These are phyloP conservation scores for Drosophila pandora DNA, from an alignment of 1,140 invertebrate genomes.

Conservation along the genomic window DNA sequence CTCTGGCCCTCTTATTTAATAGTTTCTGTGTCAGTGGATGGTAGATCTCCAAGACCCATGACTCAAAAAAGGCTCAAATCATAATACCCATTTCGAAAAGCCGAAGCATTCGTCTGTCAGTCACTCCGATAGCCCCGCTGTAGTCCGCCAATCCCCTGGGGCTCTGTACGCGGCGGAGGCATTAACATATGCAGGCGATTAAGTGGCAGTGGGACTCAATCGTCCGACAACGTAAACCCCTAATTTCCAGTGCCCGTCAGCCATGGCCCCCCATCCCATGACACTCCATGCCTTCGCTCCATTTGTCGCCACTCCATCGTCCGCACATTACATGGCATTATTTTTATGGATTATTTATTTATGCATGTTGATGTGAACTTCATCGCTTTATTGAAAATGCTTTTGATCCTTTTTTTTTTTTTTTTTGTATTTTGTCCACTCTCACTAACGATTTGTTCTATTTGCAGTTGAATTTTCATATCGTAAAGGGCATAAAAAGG, in stretches of 20 bases:
- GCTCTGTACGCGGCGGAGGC: constrained; percentile 40
- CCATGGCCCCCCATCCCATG: constrained; percentile 16
- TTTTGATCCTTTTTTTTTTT: constrained; percentile 20
- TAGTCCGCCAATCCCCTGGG: neutral
- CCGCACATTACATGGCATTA: constrained; percentile 74
- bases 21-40: too few species aligned
- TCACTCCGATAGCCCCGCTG: neutral
- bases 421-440: constrained; percentile 14
- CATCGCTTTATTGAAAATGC: constrained; percentile 64
- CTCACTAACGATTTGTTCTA: constrained; percentile 24
- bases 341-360: constrained; percentile 80
- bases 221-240: constrained; percentile 44
- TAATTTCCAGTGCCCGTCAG: constrained; percentile 45
- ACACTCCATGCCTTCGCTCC: constrained; percentile 7
- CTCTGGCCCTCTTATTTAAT: too few species aligned
- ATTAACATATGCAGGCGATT: constrained; percentile 70
- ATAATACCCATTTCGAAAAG: neutral
- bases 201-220: constrained; percentile 60
- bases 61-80: too few species aligned
- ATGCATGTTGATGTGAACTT: constrained; percentile 70
- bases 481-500: constrained; percentile 83
- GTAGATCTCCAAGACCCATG: too few species aligned
- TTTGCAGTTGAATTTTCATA: constrained; percentile 81
- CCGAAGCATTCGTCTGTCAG: constrained; percentile 30
- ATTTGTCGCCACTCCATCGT: constrained; percentile 28